These are phyloP conservation scores for Zootoca vivipara DNA, from an alignment of 2,113 vertebrate species.

Conservation along the genomic window DNA sequence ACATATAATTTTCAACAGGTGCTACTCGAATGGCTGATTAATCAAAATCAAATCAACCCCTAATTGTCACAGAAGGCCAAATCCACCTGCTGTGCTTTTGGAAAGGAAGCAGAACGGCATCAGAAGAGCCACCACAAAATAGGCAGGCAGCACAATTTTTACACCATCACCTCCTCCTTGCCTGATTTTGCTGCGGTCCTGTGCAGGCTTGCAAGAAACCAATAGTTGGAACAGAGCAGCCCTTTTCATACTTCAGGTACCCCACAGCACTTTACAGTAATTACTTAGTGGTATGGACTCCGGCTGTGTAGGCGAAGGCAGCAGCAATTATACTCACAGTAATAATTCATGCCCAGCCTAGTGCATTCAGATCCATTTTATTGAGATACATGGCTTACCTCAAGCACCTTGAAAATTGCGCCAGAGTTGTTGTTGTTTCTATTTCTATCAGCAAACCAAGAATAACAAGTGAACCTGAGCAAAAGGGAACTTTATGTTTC, in stretches of 20 bases:
- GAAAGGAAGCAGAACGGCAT: slow-evolving; percentile 19
- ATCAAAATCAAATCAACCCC: slow-evolving; percentile 36
- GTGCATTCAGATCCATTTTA: slow-evolving; percentile 32
- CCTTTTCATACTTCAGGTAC: slow-evolving; percentile 43
- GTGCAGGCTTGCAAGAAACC: slow-evolving; percentile 33
- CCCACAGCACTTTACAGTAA: slow-evolving; percentile 26
- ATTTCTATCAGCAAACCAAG: slow-evolving; percentile 9
- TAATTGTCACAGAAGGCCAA: slow-evolving; percentile 31
- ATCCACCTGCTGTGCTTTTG: slow-evolving; percentile 3
- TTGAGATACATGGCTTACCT: slow-evolving; percentile 31
- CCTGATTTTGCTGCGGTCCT: slow-evolving; percentile 33
- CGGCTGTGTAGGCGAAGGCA: slow-evolving; percentile 16
- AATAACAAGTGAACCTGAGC: slow-evolving; percentile 1
- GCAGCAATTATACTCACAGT: slow-evolving; percentile 37
- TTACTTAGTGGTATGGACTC: slow-evolving; percentile 1
- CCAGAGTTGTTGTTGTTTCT: neutral
- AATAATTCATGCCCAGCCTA: slow-evolving; percentile 47
- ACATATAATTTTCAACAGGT: slow-evolving; percentile 44
- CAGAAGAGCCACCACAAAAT: slow-evolving; percentile 27
- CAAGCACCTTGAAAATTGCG: slow-evolving; percentile 26
- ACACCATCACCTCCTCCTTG: slow-evolving; percentile 1
- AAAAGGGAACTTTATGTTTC: neutral
- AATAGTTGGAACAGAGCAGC: slow-evolving; percentile 53
- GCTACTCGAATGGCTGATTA: slow-evolving; percentile 49
- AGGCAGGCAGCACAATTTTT: slow-evolving; percentile 38